A percentile compares a stretch with the other conserved stretches of the same genome.
Conservation (phyloP, 2,888 invertebrate genomes). For the Ceratothoa steindachneri region DNA sequence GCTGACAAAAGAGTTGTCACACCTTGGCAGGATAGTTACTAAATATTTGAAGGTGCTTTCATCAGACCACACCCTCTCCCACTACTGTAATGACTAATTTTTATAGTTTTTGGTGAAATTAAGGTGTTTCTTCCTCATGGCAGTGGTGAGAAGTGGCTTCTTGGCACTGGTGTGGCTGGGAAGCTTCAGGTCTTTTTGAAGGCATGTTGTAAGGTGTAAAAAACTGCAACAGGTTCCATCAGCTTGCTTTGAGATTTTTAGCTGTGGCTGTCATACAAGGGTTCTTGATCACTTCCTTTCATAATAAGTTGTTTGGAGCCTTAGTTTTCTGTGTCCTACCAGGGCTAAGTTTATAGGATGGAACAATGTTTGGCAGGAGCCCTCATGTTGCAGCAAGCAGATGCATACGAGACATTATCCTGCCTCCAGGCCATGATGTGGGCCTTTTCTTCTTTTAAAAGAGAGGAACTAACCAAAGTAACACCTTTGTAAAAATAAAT, state of each 20-base stretch:
- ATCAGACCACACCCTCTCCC: not conserved
- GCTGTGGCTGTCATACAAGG: not conserved
- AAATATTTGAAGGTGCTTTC: too few species aligned
- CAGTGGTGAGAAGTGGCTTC: not conserved
- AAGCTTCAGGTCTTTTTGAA: conserved; percentile 4
- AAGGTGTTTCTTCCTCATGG: conserved; percentile 8
- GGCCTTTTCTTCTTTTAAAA: not conserved
- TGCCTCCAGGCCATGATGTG: too few species aligned
- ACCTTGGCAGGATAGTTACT: too few species aligned
- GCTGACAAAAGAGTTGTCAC: not conserved
- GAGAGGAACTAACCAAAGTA: too few species aligned
- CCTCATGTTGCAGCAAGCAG: not conserved
- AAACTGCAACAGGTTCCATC: not conserved
- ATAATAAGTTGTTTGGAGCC: not conserved
- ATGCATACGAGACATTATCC: not conserved
- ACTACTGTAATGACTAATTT: not conserved
- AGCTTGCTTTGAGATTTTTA: not conserved
- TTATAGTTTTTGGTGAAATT: too few species aligned
- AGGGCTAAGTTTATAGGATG: conserved; percentile 3
- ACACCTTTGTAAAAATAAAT: too few species aligned
- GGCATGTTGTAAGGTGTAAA: not conserved
- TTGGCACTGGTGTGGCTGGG: conserved; percentile 3
- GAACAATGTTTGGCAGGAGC: conserved; percentile 3
- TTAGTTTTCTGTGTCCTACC: conserved; percentile 9
- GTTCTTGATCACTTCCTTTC: too few species aligned